phyloP scores from a whole-genome alignment of 2,888 invertebrate genomes.

The Boloria euphrosyne region DNA sequence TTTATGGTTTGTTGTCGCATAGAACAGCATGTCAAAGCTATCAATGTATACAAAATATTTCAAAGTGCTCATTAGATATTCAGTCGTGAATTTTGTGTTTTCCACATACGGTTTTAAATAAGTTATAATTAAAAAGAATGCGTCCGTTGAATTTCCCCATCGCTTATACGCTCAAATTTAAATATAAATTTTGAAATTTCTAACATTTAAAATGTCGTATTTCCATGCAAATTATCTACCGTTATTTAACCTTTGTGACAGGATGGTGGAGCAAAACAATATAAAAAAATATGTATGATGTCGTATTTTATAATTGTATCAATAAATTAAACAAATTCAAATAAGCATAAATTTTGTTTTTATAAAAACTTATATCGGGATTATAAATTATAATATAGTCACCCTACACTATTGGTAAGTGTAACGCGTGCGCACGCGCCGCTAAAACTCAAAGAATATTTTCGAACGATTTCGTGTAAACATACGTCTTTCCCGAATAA shows the following conservation, averaged over 20 bases:
- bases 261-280: no score
- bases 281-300: no score
- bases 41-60: constrained; percentile 3
- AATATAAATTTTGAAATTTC: no score
- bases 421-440: constrained; percentile 25
- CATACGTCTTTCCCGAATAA: constrained; percentile 33
- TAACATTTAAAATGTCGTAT: no score
- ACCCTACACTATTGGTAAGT: constrained; percentile 30
- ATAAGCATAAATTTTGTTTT: not conserved
- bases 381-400: constrained; percentile 8
- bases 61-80: constrained; percentile 1
- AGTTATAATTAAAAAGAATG: constrained; percentile 1
- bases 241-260: no score
- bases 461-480: constrained; percentile 23
- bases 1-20: constrained; percentile 21
- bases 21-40: constrained; percentile 13
- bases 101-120: not conserved
- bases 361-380: not conserved
- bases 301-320: no score
- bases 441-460: constrained; percentile 24
- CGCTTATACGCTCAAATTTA: not conserved
- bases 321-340: no score
- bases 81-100: not conserved
- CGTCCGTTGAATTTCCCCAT: no score
- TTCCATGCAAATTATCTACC: no score